These are phyloP conservation scores for Orussus abietinus DNA, from an alignment of 1,140 invertebrate genomes.

Conservation along the genomic window DNA sequence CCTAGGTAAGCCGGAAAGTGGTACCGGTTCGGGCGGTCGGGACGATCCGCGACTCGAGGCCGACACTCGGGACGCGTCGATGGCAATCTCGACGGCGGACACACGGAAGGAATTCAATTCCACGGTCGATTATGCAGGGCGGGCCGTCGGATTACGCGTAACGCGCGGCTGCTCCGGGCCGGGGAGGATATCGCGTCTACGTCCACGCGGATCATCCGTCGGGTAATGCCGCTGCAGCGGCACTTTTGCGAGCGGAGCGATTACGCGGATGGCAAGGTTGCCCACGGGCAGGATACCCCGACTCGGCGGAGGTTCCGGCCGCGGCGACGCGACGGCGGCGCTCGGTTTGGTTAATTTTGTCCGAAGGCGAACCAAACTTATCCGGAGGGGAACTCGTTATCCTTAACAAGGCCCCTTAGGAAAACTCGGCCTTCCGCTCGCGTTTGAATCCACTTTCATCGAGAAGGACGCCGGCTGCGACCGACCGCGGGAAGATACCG, in stretches of 20 bases:
- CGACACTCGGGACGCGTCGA: conserved; percentile 10
- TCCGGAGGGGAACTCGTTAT: neutral
- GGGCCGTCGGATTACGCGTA: conserved; percentile 34
- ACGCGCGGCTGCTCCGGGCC: conserved; percentile 30
- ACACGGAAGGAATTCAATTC: conserved; percentile 36
- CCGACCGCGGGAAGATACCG: neutral
- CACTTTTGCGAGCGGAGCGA: no score
- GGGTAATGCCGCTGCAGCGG: no score
- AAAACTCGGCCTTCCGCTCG: conserved; percentile 1
- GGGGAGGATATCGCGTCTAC: conserved; percentile 27
- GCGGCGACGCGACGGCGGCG: no score
- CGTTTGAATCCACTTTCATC: conserved; percentile 7
- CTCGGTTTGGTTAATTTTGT: no score
- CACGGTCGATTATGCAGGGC: conserved; percentile 34
- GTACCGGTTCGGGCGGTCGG: no score
- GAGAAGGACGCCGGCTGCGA: neutral
- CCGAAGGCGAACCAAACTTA: neutral
- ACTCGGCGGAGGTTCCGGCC: no score
- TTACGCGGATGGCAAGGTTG: no score
- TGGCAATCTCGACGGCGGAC: conserved; percentile 12
- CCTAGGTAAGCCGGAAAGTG: no score
- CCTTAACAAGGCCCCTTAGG: neutral
- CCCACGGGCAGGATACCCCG: no score
- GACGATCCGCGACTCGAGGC: conserved; percentile 12
- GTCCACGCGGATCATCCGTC: conserved; percentile 7